Percentiles rank a stretch among this genome's conserved stretches.
phyloP scores from a whole-genome alignment of 2,888 invertebrate species.

The Fissipunctia ypsillon region DNA sequence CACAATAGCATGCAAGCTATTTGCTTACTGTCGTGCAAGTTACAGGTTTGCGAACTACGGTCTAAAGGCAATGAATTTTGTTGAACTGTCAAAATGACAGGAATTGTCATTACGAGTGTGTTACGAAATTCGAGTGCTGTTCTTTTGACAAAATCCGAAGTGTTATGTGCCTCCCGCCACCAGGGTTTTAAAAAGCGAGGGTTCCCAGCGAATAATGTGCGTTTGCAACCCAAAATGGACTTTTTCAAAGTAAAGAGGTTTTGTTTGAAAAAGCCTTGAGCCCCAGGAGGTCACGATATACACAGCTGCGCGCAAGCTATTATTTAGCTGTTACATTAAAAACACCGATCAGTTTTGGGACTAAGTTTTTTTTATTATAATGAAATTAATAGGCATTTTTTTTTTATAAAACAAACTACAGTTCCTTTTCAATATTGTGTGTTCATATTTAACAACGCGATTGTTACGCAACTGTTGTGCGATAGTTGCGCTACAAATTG shows the following conservation, averaged over 20 bases:
- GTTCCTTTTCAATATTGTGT: not conserved
- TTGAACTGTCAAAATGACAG: conserved; percentile 15
- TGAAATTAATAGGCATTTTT: conserved; percentile 29
- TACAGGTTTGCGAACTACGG: not conserved
- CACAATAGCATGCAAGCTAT: not conserved
- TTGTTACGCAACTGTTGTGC: not conserved
- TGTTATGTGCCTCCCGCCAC: conserved; percentile 83
- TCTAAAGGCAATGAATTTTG: not conserved
- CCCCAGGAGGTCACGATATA: conserved; percentile 88
- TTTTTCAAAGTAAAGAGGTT: conserved; percentile 72
- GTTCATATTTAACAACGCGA: not conserved
- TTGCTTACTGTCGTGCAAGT: not conserved
- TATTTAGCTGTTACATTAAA: conserved; percentile 86
- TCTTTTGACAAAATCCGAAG: conserved; percentile 55
- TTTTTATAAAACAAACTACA: rapidly evolving
- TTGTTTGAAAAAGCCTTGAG: conserved; percentile 78
- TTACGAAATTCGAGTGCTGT: conserved; percentile 12
- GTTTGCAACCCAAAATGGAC: conserved; percentile 71
- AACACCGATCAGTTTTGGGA: conserved; percentile 52
- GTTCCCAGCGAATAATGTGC: conserved; percentile 83
- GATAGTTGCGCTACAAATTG: conserved; percentile 4
- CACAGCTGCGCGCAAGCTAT: conserved; percentile 89
- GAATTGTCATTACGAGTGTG: conserved; percentile 1
- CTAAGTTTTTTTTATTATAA: conserved; percentile 17
- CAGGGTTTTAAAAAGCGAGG: conserved; percentile 84